phyloP scores from a whole-genome alignment of 2,888 invertebrate species.

The Phortica magna region DNA sequence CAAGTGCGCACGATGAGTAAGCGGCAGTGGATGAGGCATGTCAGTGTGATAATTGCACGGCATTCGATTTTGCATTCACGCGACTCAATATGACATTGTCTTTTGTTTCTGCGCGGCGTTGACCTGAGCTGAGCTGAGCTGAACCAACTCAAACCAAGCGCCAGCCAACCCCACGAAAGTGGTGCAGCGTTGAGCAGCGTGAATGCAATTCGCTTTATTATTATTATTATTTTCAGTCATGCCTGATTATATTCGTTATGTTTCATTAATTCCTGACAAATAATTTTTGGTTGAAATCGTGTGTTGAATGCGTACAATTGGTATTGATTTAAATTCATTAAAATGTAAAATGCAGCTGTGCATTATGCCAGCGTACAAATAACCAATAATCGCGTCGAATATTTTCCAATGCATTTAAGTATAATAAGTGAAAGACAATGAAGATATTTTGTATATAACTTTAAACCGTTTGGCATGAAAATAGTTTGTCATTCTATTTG shows the following conservation, averaged over 20 bases:
- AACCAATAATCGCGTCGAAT: neutral
- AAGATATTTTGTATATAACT: too few relatives aligned
- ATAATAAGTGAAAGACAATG: neutral
- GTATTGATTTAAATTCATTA: neutral
- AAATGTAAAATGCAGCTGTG: neutral
- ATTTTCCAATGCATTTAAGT: neutral
- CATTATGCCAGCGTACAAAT: neutral
- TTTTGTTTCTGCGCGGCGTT: neutral
- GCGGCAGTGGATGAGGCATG: neutral
- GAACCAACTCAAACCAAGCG: neutral
- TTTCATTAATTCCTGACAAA: constrained; percentile 17
- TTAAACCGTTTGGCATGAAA: too few relatives aligned
- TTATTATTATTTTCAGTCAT: constrained; percentile 1
- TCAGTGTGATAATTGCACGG: constrained; percentile 19
- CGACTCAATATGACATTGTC: neutral
- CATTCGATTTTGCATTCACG: constrained; percentile 10
- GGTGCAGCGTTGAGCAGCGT: neutral
- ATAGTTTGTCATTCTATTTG: too few relatives aligned
- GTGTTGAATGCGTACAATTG: neutral
- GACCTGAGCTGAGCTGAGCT: neutral
- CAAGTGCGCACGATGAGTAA: neutral
- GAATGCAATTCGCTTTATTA: constrained; percentile 14
- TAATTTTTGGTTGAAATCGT: neutral
- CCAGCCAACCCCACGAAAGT: neutral
- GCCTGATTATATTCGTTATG: constrained; percentile 11